These are phyloP conservation scores for Pseudomugil gertrudae DNA, from an alignment of 2,797 vertebrate genomes.

Conservation along the genomic window DNA sequence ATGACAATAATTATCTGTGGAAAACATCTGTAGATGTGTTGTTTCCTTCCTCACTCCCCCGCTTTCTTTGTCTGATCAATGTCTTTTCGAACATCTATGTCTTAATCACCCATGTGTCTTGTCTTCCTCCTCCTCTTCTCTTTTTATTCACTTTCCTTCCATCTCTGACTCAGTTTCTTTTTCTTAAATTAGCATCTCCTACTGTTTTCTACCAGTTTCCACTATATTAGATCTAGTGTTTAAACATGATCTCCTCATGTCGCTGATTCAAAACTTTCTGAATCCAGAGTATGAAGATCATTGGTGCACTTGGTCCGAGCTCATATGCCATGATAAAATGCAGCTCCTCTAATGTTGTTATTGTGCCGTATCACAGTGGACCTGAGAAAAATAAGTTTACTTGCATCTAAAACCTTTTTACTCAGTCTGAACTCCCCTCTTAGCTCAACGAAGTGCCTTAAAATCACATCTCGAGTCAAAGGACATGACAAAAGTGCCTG, in stretches of 20 bases:
- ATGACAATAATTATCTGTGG: slow-evolving; percentile 73
- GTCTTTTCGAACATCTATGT: slow-evolving; percentile 27
- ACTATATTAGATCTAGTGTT: slow-evolving; percentile 1
- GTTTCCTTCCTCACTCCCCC: slow-evolving; percentile 12
- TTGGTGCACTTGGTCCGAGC: neutral
- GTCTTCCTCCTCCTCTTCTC: slow-evolving; percentile 7
- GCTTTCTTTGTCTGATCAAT: slow-evolving; percentile 50
- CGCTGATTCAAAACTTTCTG: neutral
- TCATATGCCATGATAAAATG: neutral
- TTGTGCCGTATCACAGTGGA: neutral
- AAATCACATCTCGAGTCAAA: slow-evolving; percentile 27
- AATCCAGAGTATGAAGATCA: neutral
- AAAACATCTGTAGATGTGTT: slow-evolving; percentile 67
- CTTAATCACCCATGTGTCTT: slow-evolving; percentile 34
- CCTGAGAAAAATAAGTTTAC: neutral
- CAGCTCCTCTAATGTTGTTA: neutral
- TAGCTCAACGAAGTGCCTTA: slow-evolving; percentile 16
- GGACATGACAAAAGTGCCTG: slow-evolving; percentile 20
- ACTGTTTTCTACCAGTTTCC: slow-evolving; percentile 7
- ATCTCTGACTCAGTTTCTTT: slow-evolving; percentile 13
- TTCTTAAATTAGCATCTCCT: slow-evolving; percentile 19
- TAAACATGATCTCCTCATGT: neutral
- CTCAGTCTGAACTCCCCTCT: slow-evolving; percentile 14
- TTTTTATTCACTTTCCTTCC: slow-evolving; percentile 2
- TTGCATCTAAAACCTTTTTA: slow-evolving; percentile 10